phyloP scores from a whole-genome alignment of 2,113 vertebrate species.

The Nycticryphes semicollaris region DNA sequence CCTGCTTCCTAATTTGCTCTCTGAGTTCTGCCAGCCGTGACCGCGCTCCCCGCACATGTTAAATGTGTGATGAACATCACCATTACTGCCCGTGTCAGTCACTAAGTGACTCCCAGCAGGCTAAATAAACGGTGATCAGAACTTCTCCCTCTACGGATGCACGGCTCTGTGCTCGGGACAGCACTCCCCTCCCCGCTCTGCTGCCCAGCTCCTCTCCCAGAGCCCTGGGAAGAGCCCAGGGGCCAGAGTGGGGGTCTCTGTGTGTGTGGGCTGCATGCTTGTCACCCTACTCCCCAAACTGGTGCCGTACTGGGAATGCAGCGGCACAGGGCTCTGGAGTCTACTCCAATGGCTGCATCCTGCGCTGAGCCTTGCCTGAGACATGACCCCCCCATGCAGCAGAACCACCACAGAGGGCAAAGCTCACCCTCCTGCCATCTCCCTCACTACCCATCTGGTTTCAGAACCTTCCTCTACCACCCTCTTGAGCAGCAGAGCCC shows the following conservation, averaged over 20 bases:
- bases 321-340: neutral
- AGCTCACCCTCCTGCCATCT: neutral
- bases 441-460: neutral
- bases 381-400: neutral
- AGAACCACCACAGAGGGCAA: neutral
- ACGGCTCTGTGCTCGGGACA: fast-evolving
- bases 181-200: neutral
- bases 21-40: neutral
- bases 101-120: neutral
- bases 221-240: neutral
- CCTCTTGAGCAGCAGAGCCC: neutral
- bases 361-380: neutral
- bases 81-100: neutral
- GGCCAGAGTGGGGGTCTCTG: neutral
- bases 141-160: neutral
- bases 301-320: neutral
- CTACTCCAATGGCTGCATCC: neutral
- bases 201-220: neutral
- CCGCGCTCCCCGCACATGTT: fast-evolving
- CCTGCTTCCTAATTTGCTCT: neutral
- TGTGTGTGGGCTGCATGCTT: fast-evolving
- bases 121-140: neutral
- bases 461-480: neutral
- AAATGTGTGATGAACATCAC: neutral
- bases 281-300: neutral